Base-by-base conservation (phyloP, 2,797 vertebrate genomes). In the Synaphobranchus kaupii region DNA sequence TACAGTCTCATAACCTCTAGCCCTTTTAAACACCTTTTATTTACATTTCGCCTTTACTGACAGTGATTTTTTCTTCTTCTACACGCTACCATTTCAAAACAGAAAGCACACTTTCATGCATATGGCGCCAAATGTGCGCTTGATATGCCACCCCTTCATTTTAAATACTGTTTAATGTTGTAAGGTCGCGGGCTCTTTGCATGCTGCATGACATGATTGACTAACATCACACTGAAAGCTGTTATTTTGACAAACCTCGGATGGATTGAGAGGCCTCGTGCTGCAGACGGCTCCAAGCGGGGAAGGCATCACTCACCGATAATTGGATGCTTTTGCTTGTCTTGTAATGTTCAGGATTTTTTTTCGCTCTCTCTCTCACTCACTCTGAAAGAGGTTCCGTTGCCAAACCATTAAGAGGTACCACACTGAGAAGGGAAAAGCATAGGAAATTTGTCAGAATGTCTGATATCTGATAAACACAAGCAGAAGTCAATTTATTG, bases 401-500 rank as follows among this genome's bases (percentile, higher is more conserved):
- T 96, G 95, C 95, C 94, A 94, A 92, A 92, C 96, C 96, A 97
- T 97, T 97, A 97, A 96, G 95, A 95, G 94, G 94, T 95, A 95
- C 94, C 97, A 97, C 95, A 96, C 96, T 96, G 97, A 96, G 97
- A 96, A 95, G 94, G 71, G 96, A 95, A 95, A 93, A 96, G 95
- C 95, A 93, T 94, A 96, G 96, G 95, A 96, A 96, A 96, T 96
- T 88, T 95, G 95, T 95, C 95, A 96, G 95, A 95, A 96, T 95
- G 94, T 96, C 94, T 95, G 95, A 96, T 96, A 96, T 97, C 96
- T 97, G 96, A 97, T 97, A 97, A 97, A 97, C 96, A 96, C 96
- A 95, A 96, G 96, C 96, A 97, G 96, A 96, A 97, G 96, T 97
- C 97, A 97, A 97, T 97, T 97, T 97, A 97, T 96, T 96, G 95